Percentiles rank a stretch among this genome's conserved stretches.
These are phyloP conservation scores for Apotomis turbidana DNA, from an alignment of 2,888 invertebrate species.

Conservation along the genomic window DNA sequence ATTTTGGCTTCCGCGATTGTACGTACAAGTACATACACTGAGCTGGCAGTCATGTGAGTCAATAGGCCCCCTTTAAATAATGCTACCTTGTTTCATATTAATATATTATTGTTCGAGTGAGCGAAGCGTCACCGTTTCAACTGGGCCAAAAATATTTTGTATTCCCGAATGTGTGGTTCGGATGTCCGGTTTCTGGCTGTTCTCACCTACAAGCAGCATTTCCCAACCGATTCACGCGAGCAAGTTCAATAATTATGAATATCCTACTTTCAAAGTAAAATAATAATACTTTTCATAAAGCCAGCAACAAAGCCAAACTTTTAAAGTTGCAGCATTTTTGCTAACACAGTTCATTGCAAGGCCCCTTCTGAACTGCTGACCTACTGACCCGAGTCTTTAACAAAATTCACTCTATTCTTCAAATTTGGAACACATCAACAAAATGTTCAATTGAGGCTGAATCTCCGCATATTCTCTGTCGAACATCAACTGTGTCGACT, in stretches of 20 bases:
- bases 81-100: too few species aligned
- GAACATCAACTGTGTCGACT: background rate
- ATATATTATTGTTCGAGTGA: too few species aligned
- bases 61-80: too few species aligned
- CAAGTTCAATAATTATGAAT: background rate
- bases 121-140: too few species aligned
- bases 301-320: background rate
- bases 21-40: too few species aligned
- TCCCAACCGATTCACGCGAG: too few species aligned
- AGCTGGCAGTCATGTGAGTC: too few species aligned
- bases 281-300: conserved; percentile 3
- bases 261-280: background rate
- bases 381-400: conserved; percentile 3
- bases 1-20: too few species aligned
- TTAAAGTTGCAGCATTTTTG: background rate
- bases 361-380: background rate
- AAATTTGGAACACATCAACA: background rate
- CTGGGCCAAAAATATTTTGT: too few species aligned
- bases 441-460: background rate
- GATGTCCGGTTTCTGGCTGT: too few species aligned
- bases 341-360: background rate
- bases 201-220: too few species aligned
- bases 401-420: conserved; percentile 8
- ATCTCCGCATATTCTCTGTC: background rate
- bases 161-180: too few species aligned